These are phyloP conservation scores for Ptychodera flava DNA, from an alignment of 35 echinoderm and acorn worm species.

Conservation along the genomic window DNA sequence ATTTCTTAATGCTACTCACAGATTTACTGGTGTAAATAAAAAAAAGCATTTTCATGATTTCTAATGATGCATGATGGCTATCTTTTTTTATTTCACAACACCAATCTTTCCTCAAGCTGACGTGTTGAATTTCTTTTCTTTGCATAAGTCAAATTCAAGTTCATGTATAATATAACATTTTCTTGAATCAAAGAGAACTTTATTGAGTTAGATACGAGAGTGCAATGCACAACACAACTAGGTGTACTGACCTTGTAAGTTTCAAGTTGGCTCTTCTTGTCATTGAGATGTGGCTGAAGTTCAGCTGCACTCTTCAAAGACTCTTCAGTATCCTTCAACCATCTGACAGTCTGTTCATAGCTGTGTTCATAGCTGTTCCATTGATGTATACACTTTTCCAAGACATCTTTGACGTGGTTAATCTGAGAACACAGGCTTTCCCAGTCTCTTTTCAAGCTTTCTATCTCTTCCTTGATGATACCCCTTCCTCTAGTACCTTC, in stretches of 20 bases:
- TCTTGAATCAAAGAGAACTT: no score
- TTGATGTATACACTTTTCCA: constrained; percentile 23
- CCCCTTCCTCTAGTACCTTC: constrained; percentile 30
- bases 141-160: no score
- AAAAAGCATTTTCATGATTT: no score
- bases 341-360: constrained; percentile 17
- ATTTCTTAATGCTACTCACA: no score
- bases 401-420: constrained; percentile 23
- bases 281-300: constrained; percentile 22
- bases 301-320: constrained; percentile 8
- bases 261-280: constrained; percentile 53
- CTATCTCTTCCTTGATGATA: constrained; percentile 34
- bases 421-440: background rate
- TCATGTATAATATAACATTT: no score
- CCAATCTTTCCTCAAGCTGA: no score
- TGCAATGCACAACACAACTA: no score
- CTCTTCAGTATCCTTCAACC: constrained; percentile 49
- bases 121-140: no score
- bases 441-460: background rate
- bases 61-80: no score
- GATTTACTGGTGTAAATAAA: no score
- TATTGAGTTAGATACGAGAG: no score
- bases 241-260: constrained; percentile 56
- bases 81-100: no score
- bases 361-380: constrained; percentile 42